Evolutionary conservation across 1,140 invertebrate species (phyloP).

Genomic region (Homarus americanus): DNA sequence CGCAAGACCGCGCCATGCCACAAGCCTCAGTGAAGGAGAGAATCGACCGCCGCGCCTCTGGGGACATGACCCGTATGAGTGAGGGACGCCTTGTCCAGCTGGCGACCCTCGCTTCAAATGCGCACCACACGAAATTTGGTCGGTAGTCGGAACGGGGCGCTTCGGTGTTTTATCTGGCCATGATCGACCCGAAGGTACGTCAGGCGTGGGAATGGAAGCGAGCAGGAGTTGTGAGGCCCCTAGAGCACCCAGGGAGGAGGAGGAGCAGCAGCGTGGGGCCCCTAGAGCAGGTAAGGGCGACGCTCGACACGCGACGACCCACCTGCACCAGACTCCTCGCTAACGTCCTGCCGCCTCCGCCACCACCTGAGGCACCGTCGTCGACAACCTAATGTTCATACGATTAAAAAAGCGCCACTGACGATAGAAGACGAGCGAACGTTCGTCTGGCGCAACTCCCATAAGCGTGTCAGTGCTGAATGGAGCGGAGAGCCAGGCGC

Average conservation of each 20-base stretch:
- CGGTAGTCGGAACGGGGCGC: conserved; percentile 64
- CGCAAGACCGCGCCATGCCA: conserved; percentile 1
- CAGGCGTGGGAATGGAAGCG: conserved; percentile 51
- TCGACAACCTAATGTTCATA: not conserved
- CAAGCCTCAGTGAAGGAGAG: not conserved
- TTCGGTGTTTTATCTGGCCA: conserved; percentile 65
- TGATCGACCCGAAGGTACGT: conserved; percentile 52
- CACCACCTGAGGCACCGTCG: not conserved
- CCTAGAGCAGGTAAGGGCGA: not conserved
- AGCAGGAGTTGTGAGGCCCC: not conserved
- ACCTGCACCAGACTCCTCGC: not conserved
- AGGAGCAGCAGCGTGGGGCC: not conserved
- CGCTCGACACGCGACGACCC: conserved; percentile 8
- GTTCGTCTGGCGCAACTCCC: not conserved
- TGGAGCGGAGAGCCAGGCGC: no score
- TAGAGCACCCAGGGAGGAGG: not conserved
- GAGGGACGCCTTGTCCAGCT: not conserved
- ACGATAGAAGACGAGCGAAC: not conserved
- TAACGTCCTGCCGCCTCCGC: not conserved
- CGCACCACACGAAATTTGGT: conserved; percentile 55
- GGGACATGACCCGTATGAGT: not conserved
- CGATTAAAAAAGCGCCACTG: no score
- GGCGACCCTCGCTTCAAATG: conserved; percentile 12
- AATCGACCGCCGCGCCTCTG: not conserved
- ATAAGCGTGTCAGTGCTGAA: no score